These are phyloP conservation scores for Rhinoraja longicauda DNA, from an alignment of 2,797 vertebrate species.

Conservation along the genomic window DNA sequence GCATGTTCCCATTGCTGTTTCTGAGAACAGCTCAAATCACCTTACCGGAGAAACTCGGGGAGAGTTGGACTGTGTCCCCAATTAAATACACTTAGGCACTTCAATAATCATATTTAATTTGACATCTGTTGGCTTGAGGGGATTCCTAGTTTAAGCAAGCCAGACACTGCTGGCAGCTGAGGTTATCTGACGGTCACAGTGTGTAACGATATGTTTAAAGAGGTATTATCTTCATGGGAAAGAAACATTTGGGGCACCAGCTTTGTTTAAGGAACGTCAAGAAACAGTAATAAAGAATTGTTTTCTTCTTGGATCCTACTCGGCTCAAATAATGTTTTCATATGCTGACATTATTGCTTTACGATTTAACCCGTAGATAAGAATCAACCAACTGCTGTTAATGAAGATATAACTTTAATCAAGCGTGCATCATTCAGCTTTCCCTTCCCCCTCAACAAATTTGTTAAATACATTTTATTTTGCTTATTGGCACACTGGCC, in stretches of 20 bases:
- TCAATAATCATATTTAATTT: slow-evolving; percentile 1
- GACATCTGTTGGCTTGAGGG: not conserved
- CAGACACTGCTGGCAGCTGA: not conserved
- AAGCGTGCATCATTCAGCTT: not conserved
- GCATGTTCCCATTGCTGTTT: not conserved
- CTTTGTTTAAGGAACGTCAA: not conserved
- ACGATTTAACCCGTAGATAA: not conserved
- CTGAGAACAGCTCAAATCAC: not conserved
- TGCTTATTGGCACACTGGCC: not conserved
- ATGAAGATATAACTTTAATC: not conserved
- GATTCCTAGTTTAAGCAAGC: not conserved
- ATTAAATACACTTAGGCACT: not conserved
- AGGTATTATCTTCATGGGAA: not conserved
- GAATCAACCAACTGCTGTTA: not conserved
- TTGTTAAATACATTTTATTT: not conserved
- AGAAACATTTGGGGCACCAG: not conserved
- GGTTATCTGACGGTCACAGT: not conserved
- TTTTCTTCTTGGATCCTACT: not conserved
- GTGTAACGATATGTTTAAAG: not conserved
- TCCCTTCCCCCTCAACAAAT: not conserved
- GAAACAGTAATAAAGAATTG: not conserved
- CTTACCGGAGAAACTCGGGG: not conserved
- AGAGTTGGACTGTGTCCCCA: not conserved
- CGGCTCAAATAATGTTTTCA: not conserved
- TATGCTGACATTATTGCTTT: not conserved